A percentile compares a stretch with the other conserved stretches of the same genome.
phyloP scores from a whole-genome alignment of 2,797 vertebrate genomes.

The Numenius phaeopus region DNA sequence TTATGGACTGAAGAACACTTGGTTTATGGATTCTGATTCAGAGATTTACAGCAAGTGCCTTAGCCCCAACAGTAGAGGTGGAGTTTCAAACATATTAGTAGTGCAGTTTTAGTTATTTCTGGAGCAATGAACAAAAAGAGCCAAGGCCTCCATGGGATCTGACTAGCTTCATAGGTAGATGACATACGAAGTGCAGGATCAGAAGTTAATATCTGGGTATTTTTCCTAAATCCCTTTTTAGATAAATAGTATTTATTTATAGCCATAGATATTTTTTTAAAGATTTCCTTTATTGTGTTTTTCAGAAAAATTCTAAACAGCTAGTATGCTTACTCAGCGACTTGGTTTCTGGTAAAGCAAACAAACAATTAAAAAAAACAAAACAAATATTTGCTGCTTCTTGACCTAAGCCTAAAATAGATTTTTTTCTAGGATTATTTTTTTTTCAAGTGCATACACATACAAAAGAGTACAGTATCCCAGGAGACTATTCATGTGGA shows the following conservation, averaged over 20 bases:
- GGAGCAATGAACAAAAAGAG: neutral
- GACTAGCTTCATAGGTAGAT: neutral
- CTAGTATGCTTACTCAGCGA: neutral
- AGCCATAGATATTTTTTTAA: neutral
- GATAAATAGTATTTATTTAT: neutral
- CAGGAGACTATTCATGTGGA: neutral
- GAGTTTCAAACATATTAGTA: neutral
- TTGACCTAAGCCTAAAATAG: neutral
- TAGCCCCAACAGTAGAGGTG: neutral
- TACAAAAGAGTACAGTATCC: neutral
- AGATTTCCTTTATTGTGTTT: accelerated
- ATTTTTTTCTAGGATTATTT: neutral
- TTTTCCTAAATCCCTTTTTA: neutral
- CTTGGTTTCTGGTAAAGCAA: neutral
- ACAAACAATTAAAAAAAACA: neutral
- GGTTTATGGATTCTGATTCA: neutral
- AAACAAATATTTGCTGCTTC: neutral
- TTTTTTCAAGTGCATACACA: neutral
- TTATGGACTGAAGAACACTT: neutral
- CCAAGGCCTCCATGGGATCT: neutral
- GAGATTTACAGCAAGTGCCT: neutral
- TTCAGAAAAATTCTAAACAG: neutral
- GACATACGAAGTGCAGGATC: neutral
- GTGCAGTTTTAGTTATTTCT: neutral
- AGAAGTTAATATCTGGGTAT: neutral